These are phyloP conservation scores for Teleogryllus occipitalis DNA, from an alignment of 1,140 invertebrate species.

Conservation along the genomic window DNA sequence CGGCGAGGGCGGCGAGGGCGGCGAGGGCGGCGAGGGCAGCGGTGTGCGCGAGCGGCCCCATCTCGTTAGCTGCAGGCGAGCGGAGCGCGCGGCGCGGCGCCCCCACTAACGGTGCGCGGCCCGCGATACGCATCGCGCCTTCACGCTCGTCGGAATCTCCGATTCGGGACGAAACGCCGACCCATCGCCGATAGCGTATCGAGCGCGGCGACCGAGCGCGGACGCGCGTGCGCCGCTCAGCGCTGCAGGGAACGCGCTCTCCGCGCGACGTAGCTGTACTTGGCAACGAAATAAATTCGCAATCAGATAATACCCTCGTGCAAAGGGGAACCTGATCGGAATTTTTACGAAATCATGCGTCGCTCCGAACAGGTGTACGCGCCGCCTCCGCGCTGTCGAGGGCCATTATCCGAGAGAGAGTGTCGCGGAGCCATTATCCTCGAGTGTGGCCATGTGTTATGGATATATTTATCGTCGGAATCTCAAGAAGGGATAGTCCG, in stretches of 20 bases:
- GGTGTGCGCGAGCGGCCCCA: too few relatives aligned
- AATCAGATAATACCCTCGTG: background rate
- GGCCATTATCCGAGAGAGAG: too few relatives aligned
- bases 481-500: background rate
- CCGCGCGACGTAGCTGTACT: background rate
- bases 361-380: background rate
- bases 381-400: too few relatives aligned
- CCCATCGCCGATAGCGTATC: background rate
- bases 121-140: background rate
- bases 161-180: background rate
- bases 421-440: background rate
- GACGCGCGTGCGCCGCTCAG: too few relatives aligned
- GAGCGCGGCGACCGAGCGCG: background rate
- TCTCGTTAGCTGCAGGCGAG: too few relatives aligned
- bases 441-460: background rate
- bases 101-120: background rate
- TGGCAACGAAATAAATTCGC: background rate
- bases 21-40: too few relatives aligned
- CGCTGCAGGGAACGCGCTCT: background rate
- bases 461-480: background rate
- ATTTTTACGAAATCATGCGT: background rate
- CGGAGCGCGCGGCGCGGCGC: too few relatives aligned
- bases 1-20: too few relatives aligned
- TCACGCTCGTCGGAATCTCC: background rate
- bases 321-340: background rate